Base-by-base conservation (phyloP, 2,888 invertebrate genomes). In the Scelioninae gen. 1 region DNA sequence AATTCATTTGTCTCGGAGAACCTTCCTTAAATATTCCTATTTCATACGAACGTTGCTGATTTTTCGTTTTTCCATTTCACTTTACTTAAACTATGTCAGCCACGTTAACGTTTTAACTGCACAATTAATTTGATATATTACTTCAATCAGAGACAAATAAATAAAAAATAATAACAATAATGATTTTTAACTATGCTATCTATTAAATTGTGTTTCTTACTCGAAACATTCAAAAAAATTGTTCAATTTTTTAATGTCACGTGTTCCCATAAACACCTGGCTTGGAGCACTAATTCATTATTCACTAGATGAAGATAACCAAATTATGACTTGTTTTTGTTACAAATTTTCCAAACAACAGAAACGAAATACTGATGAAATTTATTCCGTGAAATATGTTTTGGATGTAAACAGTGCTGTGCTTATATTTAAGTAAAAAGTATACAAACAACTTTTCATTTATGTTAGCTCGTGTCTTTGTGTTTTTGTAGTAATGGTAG, bases 1-100 rank as follows among this genome's bases (percentile, higher is more conserved):
- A 86, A 87, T 87, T 87, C 86, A 86, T 87, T 86, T 86, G 86
- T 86, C 84, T 84, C 84, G 80, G n/a, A 75, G n/a, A n/a, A 76
- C 68, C 76, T 69, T 76, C 82, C 72, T 86, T 83, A 84, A 87
- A 86, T 86, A 84, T 86, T 86, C 84, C 75, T 66, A 83, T 74
- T 83, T 86, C 84, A 84, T 77, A 76, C 58, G 58, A 34, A 79
- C 34, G 51, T 51, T 69, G 60, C 69, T 38, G 29, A 38, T 56
- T 31, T 66, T 76, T 65, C 76, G 69, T 51, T 72, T 51, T 43
- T 62, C 15, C 65, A 58, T 32, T 45, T 56, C 23, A 31, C 51
- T 51, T 76, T 45, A 32, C 53, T 66, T 56, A 58, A 75, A 65
- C 56, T 56, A 60, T 9, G 43, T 60, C 63, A 34, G 56, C 58